These are phyloP conservation scores for Epirrhoe tristata DNA, from an alignment of 2,888 invertebrate genomes.

Conservation along the genomic window DNA sequence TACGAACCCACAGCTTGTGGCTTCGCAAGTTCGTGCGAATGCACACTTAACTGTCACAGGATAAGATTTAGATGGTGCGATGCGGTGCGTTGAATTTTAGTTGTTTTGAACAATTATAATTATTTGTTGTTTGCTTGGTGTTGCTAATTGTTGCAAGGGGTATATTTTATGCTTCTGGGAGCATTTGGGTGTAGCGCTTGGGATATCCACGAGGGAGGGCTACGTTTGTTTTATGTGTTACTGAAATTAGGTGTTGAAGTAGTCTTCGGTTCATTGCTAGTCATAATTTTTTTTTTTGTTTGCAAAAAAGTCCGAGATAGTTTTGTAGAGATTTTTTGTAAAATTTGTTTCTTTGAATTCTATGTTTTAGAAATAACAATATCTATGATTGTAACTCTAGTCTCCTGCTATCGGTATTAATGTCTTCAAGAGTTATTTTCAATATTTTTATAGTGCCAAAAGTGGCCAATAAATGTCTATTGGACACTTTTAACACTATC, in stretches of 20 bases:
- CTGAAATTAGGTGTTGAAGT: neutral
- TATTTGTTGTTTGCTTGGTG: slow-evolving; percentile 34
- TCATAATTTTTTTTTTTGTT: too few species aligned
- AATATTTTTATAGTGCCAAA: too few species aligned
- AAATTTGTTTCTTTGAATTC: too few species aligned
- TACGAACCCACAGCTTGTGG: slow-evolving; percentile 72
- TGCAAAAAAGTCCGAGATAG: too few species aligned
- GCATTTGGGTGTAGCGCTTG: neutral
- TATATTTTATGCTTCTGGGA: neutral
- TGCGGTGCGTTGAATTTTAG: slow-evolving; percentile 46
- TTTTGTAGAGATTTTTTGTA: too few species aligned
- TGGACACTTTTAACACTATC: neutral
- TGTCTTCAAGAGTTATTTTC: too few species aligned
- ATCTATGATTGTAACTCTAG: too few species aligned
- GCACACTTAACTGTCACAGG: slow-evolving; percentile 66
- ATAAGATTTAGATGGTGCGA: slow-evolving; percentile 68
- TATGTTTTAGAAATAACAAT: too few species aligned
- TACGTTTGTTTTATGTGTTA: neutral
- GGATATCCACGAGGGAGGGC: neutral
- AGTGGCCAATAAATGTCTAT: neutral
- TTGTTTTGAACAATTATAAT: slow-evolving; percentile 44
- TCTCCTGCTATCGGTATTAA: too few species aligned
- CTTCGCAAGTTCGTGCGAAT: slow-evolving; percentile 70
- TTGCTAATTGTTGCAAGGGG: slow-evolving; percentile 23
- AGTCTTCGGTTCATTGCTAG: neutral